phyloP scores from a whole-genome alignment of 2,113 vertebrate species.

The Diglossa brunneiventris region DNA sequence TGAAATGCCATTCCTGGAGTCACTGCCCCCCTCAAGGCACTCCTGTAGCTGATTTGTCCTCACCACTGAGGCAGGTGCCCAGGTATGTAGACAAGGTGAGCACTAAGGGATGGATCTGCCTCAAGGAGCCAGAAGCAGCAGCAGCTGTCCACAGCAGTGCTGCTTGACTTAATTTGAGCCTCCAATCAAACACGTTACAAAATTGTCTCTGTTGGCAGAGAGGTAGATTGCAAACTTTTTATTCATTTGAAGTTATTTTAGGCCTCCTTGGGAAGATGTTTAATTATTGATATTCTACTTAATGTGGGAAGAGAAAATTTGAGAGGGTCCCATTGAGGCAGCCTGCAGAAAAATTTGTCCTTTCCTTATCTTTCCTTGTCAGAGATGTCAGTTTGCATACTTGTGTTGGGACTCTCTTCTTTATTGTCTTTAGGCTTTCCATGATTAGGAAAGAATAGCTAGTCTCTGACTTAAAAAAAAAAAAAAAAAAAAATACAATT shows the following conservation, averaged over 20 bases:
- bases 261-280: background rate
- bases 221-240: background rate
- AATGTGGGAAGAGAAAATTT: background rate
- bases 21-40: background rate
- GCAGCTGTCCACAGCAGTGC: background rate
- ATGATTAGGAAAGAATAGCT: background rate
- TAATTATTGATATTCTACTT: background rate
- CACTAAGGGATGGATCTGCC: background rate
- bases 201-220: background rate
- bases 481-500: background rate
- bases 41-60: background rate
- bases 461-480: background rate
- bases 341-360: background rate
- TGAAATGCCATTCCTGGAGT: background rate
- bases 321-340: background rate
- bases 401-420: background rate
- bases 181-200: background rate
- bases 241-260: background rate
- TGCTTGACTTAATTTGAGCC: background rate
- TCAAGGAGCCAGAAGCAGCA: background rate
- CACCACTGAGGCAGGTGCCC: background rate
- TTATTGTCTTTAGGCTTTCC: background rate
- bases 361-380: background rate
- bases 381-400: background rate
- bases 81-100: background rate